phyloP scores from a whole-genome alignment of 1,140 invertebrate species.

The Hycleus cichorii region DNA sequence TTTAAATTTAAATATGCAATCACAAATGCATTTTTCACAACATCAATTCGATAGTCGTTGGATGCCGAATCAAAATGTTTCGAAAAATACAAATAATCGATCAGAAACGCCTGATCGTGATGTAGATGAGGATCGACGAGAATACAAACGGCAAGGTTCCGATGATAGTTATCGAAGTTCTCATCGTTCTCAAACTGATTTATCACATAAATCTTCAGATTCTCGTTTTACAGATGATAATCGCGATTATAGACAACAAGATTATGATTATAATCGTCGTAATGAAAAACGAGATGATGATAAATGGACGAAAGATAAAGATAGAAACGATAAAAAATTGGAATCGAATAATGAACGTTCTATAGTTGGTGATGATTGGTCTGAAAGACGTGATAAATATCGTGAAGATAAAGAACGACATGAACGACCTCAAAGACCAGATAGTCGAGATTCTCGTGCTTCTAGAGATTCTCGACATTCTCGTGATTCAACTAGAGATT shows the following conservation, averaged over 20 bases:
- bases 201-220: conserved; percentile 18
- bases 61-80: background rate
- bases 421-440: conserved; percentile 51
- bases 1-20: conserved; percentile 18
- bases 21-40: conserved; percentile 4
- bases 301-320: conserved; percentile 15
- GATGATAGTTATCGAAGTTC: conserved; percentile 29
- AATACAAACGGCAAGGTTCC: conserved; percentile 27
- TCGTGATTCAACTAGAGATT: conserved; percentile 35
- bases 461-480: conserved; percentile 51
- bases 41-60: conserved; percentile 19
- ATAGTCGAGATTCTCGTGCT: conserved; percentile 50
- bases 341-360: background rate
- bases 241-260: conserved; percentile 21
- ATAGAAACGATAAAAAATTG: background rate
- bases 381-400: conserved; percentile 27
- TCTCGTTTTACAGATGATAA: conserved; percentile 16
- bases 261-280: conserved; percentile 18
- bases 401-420: conserved; percentile 20
- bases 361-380: conserved; percentile 5
- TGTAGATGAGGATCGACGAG: conserved; percentile 24
- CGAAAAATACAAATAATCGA: background rate
- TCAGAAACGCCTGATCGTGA: conserved; percentile 16
- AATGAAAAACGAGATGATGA: conserved; percentile 11
- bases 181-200: conserved; percentile 12